These are phyloP conservation scores for Philypnodon macrostomus DNA, from an alignment of 2,797 vertebrate genomes.

Conservation along the genomic window DNA sequence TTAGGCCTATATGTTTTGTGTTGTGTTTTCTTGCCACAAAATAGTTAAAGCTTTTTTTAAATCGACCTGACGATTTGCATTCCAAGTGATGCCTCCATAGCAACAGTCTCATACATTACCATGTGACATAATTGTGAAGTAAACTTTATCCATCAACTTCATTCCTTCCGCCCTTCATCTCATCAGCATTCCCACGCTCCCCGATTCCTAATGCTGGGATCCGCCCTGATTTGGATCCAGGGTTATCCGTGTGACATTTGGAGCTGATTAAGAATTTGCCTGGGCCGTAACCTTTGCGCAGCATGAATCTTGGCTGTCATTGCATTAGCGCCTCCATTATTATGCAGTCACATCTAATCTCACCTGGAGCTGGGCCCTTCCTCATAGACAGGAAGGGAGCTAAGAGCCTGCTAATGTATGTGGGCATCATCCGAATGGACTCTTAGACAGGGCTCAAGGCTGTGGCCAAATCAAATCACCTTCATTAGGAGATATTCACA, in stretches of 20 bases:
- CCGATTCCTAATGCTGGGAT: constrained; percentile 45
- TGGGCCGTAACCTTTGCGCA: constrained; percentile 67
- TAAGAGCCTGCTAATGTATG: constrained; percentile 63
- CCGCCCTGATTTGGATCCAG: constrained; percentile 63
- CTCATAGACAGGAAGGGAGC: constrained; percentile 19
- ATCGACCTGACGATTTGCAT: too few relatives aligned
- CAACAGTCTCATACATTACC: too few relatives aligned
- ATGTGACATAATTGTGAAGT: background rate
- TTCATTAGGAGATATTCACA: constrained; percentile 34
- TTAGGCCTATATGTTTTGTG: too few relatives aligned
- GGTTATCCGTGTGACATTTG: constrained; percentile 73
- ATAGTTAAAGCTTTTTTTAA: too few relatives aligned
- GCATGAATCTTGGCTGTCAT: constrained; percentile 61
- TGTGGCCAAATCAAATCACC: constrained; percentile 50
- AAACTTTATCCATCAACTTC: constrained; percentile 28
- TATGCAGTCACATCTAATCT: constrained; percentile 76
- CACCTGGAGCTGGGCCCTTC: constrained; percentile 48
- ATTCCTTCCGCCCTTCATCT: constrained; percentile 8
- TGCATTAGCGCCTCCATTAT: constrained; percentile 74
- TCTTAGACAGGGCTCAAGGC: constrained; percentile 36
- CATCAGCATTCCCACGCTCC: constrained; percentile 40
- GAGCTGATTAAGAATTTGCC: constrained; percentile 76
- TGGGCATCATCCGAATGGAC: constrained; percentile 52
- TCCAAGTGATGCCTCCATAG: too few relatives aligned
- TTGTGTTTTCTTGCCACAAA: too few relatives aligned